Evolutionary conservation across 2,888 invertebrate species (phyloP), one percentile per base, ranked within the genome.

Genomic region (Zygogramma bicolorata): DNA sequence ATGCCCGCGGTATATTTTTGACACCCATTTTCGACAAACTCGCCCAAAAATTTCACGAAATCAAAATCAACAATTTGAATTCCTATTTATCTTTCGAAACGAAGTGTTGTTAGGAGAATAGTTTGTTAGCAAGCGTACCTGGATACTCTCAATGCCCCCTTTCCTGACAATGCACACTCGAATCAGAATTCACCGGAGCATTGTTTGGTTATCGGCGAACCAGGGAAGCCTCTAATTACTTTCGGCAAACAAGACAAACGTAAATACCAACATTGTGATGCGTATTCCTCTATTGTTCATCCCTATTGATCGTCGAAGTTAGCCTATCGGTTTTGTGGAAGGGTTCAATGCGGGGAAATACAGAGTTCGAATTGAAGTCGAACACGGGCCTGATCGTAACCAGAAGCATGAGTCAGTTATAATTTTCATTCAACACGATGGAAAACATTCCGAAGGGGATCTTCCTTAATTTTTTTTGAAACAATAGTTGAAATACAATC

Each of bases 181-280:
- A 31, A 8, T 34, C 27, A 15, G 34, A 34, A 60, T 31, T 3
- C 1, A 60, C 31, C 3, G 13, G 13, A 38, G 20, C 15, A 29
- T 8, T 10, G 20, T 34, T 60, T 34, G 34, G 29, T 13, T 27
- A 59, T 59, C 60, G 59, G 65, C 60, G 65, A 68, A 68, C 60
- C 68, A 18, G 31, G 15, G 3, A 72, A 58, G 68, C 46, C 71
- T 65, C 59, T 60, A 72, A 72, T 72, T 68, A 72, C 63, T 72
- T 68, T 68, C 65, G 60, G 42, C 53, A 29, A 49, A 65, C 27
- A 31, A 65, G 68, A 31, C 59, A 49, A 71, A 65, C 68, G 63
- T 65, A 68, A 68, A 71, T 68, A 62, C 42, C 31, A 46, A 15
- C 31, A 27, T 27, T 18, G 22, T 57, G 57, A 20, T 57, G 57